phyloP scores from a whole-genome alignment of 2,888 invertebrate genomes.

The Polyommatus iphigenia region DNA sequence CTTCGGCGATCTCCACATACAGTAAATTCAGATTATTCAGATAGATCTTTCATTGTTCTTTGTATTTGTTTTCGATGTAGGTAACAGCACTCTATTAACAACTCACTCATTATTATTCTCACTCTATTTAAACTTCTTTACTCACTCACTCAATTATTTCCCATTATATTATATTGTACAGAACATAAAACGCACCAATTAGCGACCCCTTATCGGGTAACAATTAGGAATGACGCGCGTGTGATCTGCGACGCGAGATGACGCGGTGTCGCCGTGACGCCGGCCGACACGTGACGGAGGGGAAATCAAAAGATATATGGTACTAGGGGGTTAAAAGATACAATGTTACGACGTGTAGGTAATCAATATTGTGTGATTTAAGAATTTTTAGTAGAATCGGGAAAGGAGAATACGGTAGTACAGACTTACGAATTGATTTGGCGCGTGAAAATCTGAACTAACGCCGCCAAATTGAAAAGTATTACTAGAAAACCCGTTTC shows the following conservation, averaged over 20 bases:
- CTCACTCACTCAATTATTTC: neutral
- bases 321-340: neutral
- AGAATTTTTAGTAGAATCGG: neutral
- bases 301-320: neutral
- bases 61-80: too few species aligned
- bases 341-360: neutral
- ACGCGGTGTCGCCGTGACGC: neutral
- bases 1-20: too few species aligned
- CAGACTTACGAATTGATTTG: too few species aligned
- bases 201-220: slow-evolving; percentile 7
- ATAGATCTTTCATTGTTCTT: too few species aligned
- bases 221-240: slow-evolving; percentile 13
- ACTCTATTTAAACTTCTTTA: neutral
- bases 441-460: too few species aligned
- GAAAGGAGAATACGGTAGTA: too few species aligned
- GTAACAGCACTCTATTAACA: neutral
- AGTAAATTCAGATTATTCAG: too few species aligned
- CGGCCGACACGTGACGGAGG: neutral
- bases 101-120: neutral
- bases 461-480: too few species aligned
- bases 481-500: too few species aligned
- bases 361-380: neutral
- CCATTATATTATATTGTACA: slow-evolving; percentile 41
- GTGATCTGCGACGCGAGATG: slow-evolving; percentile 15
- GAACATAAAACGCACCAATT: neutral